Base-by-base conservation (phyloP, 2,888 invertebrate genomes). In the Hypercompe scribonia region DNA sequence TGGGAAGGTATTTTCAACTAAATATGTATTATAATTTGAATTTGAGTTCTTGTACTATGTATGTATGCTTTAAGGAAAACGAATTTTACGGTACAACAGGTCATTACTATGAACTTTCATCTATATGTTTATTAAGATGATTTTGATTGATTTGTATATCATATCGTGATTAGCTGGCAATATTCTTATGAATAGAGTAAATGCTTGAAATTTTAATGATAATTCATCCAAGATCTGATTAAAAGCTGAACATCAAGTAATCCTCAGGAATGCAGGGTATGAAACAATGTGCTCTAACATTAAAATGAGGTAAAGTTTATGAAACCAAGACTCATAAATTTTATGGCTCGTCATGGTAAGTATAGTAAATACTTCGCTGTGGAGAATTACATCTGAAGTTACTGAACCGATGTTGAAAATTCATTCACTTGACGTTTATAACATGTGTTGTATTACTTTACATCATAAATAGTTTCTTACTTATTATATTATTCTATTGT, bases 71-170 rank as follows among this genome's bases (percentile, higher is more conserved):
- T 7, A 50, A 21, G 24, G 50, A 50, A 50, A 46, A 81, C 71
- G 73, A 70, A 76, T 72, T 75, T 69, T 54, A 65, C 71, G 78
- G 69, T 75, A 69, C 67, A 61, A 46, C 64, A 74, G 72, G 72
- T 77, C 71, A 82, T 79, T 71, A 82, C 75, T 58, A 72, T 77
- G 71, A 74, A 66, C 72, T 46, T 54, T 7, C 24, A n/a, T 7
- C 2, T 46, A 46, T 21, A 21, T 21, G 21, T 46, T 46, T 21
- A 21, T 39, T n/a, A n/a, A n/a, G n/a, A n/a, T n/a, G n/a, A n/a
- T n/a, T n/a, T n/a, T n/a, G n/a, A n/a, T n/a, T n/a, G n/a, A n/a
- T n/a, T n/a, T n/a, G n/a, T n/a, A n/a, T n/a, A n/a, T n/a, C n/a
- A n/a, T n/a, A n/a, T n/a, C n/a, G n/a, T n/a, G n/a, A n/a, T n/a